phyloP scores from a whole-genome alignment of 2,888 invertebrate genomes.

The Cataglyphis altisquamis region DNA sequence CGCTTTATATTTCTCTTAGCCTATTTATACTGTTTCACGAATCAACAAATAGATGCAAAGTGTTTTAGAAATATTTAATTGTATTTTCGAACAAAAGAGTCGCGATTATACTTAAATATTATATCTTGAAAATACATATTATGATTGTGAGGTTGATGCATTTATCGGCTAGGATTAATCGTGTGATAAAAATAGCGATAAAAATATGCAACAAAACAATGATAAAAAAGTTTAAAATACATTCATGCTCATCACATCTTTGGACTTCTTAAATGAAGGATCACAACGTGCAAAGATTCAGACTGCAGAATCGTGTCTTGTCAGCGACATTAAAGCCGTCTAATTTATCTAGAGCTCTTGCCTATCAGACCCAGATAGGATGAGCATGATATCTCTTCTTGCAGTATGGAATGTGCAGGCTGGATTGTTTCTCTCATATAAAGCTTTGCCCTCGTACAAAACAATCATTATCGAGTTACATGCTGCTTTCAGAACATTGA shows the following conservation, averaged over 20 bases:
- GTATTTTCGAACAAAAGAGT: neutral
- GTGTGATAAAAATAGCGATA: neutral
- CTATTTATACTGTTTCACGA: neutral
- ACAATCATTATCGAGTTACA: conserved; percentile 27
- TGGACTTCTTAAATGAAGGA: neutral
- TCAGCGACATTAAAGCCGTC: conserved; percentile 37
- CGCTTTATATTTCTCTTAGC: neutral
- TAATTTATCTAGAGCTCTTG: conserved; percentile 46
- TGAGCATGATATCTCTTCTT: conserved; percentile 34
- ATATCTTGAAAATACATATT: neutral
- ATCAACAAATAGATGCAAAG: neutral
- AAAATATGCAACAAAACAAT: neutral
- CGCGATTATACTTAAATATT: neutral
- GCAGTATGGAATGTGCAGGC: conserved; percentile 50
- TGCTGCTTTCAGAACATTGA: conserved; percentile 12
- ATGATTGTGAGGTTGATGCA: neutral
- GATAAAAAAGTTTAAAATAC: neutral
- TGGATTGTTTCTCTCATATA: conserved; percentile 33
- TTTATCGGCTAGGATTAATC: neutral
- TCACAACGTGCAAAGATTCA: conserved; percentile 18
- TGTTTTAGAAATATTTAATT: conserved; percentile 9
- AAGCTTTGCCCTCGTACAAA: neutral
- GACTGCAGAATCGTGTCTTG: conserved; percentile 55
- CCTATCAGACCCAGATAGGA: conserved; percentile 33
- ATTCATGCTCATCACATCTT: neutral